Percentiles rank a stretch among this genome's conserved stretches.
phyloP scores from a whole-genome alignment of 2,797 vertebrate species.

The Pogoniulus pusillus region DNA sequence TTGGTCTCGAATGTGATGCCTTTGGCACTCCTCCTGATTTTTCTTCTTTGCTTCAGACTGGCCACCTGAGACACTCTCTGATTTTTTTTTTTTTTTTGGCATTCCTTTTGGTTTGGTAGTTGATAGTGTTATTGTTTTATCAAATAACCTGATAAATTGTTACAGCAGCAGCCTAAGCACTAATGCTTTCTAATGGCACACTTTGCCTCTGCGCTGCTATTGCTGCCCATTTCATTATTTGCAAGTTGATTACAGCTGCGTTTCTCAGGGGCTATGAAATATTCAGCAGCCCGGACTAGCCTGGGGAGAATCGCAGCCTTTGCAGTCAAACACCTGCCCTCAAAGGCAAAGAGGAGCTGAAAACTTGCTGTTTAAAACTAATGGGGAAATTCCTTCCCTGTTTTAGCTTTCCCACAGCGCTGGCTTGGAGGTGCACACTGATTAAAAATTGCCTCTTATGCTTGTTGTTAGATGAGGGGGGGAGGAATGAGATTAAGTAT shows the following conservation, averaged over 20 bases:
- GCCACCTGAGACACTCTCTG: background rate
- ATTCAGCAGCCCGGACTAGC: constrained; percentile 3
- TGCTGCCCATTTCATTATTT: constrained; percentile 66
- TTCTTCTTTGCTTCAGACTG: background rate
- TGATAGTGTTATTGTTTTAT: constrained; percentile 22
- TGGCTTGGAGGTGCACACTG: accelerated
- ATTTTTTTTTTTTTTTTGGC: background rate
- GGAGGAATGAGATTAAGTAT: background rate
- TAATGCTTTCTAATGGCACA: constrained; percentile 5
- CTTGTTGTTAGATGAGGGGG: background rate
- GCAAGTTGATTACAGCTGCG: constrained; percentile 41
- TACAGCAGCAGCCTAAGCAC: constrained; percentile 3
- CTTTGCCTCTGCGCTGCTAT: constrained; percentile 40
- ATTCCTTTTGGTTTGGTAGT: background rate
- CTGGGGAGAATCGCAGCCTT: background rate
- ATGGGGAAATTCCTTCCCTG: background rate
- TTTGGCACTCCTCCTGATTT: background rate
- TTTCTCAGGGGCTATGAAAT: constrained; percentile 59
- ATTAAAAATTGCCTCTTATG: background rate
- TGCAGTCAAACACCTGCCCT: constrained; percentile 23
- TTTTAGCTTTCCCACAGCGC: background rate
- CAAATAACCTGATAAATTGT: constrained; percentile 25
- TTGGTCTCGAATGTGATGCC: background rate
- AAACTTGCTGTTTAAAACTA: constrained; percentile 2
- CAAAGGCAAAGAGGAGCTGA: constrained; percentile 1